Base-by-base conservation (phyloP, 2,888 invertebrate genomes). In the Drosophila subquinaria region DNA sequence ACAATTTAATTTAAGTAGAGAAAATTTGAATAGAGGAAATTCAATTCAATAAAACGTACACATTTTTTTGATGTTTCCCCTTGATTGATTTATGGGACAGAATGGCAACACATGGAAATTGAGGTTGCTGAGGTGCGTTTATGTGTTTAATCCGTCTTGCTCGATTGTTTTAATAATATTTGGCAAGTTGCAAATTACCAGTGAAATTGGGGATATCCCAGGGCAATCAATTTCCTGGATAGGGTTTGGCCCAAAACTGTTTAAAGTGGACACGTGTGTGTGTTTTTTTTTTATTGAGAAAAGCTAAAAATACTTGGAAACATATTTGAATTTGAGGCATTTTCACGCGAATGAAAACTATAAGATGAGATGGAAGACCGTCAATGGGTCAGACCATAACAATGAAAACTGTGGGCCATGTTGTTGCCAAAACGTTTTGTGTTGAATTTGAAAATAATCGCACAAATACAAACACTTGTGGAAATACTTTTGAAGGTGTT, bases 361-460 rank as follows among this genome's bases (percentile, higher is more conserved):
- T 5, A 40, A 33, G 27, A 33, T 40, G 20, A 47, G 20, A 38
- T n/a, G 59, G 47, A 60, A 73, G 48, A 27, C 61, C 62, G 43
- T 63, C 73, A 78, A 76, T 73, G 55, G 45, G 59, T 23, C 23
- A 38, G 20, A 66, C 35, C 53, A 64, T 35, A 63, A 62, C 20
- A 72, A 42, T 60, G 17, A 36, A 52, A 66, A 47, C 35, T 65
- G 3, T 56, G 9, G 50, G 40, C 56, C 20, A 47, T 45, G 38
- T 57, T 57, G 36, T 45, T 40, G 35, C 40, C 15, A 69, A 61
- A 57, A 52, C 35, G 27, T 38, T 23, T 30, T 73, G 27, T 76
- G 73, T 76, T 73, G 69, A 76, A 73, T 42, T 73, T 69, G 23
- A 73, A 79, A 77, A 79, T 69, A 76, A 74, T 59, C 57, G 50